Evolutionary conservation across 2,113 vertebrate species (phyloP).

Genomic region (Megaceryle maxima): DNA sequence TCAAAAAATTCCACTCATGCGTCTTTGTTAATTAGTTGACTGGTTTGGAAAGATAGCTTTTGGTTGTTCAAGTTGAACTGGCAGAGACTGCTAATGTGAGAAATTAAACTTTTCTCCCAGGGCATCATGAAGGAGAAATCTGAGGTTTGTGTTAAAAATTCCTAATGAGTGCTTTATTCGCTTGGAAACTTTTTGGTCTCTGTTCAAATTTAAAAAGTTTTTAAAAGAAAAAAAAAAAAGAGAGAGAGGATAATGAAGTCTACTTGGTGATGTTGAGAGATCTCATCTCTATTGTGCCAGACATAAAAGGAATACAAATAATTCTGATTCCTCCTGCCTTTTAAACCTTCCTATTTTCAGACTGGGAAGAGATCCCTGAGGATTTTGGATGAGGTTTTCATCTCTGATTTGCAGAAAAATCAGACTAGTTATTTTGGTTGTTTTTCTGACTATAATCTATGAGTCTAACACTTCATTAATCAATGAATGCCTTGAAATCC

Average conservation of each 20-base stretch:
- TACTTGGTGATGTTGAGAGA: background rate
- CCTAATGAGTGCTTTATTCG: background rate
- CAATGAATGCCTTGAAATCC: background rate
- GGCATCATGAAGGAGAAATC: background rate
- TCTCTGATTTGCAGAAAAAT: background rate
- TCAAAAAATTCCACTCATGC: background rate
- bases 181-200: background rate
- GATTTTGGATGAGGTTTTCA: background rate
- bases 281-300: background rate
- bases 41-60: background rate
- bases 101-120: background rate
- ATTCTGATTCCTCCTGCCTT: background rate
- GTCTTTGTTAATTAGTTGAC: conserved; percentile 26
- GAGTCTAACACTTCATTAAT: background rate
- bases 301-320: background rate
- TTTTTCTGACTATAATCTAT: background rate
- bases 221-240: background rate
- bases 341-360: background rate
- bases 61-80: background rate
- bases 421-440: background rate
- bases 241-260: background rate
- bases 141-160: background rate
- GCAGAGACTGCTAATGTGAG: background rate
- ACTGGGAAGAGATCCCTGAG: background rate
- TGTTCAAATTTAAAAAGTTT: background rate